Evolutionary conservation across 1,140 invertebrate species (phyloP), one percentile per base, ranked within the genome.

Genomic region (Heliconius hermathena): DNA sequence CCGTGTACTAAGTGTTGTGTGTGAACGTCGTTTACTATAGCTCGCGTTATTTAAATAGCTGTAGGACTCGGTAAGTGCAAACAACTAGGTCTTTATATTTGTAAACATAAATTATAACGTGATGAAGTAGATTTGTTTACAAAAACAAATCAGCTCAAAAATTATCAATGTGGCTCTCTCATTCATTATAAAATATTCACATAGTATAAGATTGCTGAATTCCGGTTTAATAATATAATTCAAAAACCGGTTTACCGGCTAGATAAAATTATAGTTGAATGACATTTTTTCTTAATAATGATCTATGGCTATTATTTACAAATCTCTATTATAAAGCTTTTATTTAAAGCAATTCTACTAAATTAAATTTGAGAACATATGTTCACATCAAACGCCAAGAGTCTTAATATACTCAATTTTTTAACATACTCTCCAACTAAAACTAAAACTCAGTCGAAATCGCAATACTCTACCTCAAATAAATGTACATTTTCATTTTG

Each of bases 1-100:
- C 80, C 83, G 86, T 90, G 89, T 74, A 83, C 81, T 83, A 74
- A 89, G 89, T 88, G 88, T 84, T 88, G 92, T 93, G 92, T 90
- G 91, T 92, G 89, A 87, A 84, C 71, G 78, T 79, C 79, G 79
- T 76, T 79, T 82, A 60, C 36, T 46, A 33, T 79, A 78, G 76
- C 77, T 81, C 73, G 66, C 83, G 76, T 77, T 71, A 79, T 26
- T 71, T 79, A 80, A 88, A 88, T 91, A 88, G 1, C 22, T 66
- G 60, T 91, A 86, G 81, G 83, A 76, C 77, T 78, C 75, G 89
- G 89, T 90, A 86, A 89, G 89, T 90, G 49, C 16, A 38, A 13
- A 79, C 73, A 18, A 79, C 38, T 78, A 80, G 78, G 70, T 46
- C 72, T 74, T 11, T 36, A 71, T 46, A 74, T 49, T 66, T 70